Evolutionary conservation across 2,797 vertebrate genomes (phyloP).

Genomic region (Coccyzus lansbergi): DNA sequence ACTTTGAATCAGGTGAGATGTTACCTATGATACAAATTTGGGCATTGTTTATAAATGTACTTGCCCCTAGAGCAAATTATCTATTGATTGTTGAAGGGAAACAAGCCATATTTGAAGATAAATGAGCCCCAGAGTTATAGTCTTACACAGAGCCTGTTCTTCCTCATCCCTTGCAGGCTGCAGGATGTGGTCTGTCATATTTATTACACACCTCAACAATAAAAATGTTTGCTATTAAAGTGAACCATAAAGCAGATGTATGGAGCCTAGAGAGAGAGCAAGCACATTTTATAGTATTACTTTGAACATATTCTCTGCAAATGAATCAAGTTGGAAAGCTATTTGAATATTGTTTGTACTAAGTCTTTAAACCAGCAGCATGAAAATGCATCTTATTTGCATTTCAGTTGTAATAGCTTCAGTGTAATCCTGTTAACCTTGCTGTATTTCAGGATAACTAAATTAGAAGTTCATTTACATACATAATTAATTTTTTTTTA

Average conservation of each 20-base stretch:
- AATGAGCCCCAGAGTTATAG: not conserved
- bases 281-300: conserved; percentile 29
- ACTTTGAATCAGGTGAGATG: not conserved
- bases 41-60: not conserved
- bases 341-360: not conserved
- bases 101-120: not conserved
- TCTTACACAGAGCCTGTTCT: not conserved
- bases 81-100: not conserved
- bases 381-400: conserved; percentile 48
- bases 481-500: conserved; percentile 39
- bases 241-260: not conserved
- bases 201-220: not conserved
- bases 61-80: not conserved
- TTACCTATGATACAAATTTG: not conserved
- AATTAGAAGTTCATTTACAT: conserved; percentile 58
- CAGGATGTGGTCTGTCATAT: not conserved
- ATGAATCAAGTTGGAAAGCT: conserved; percentile 11
- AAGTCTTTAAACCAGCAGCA: conserved; percentile 24
- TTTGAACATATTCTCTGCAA: not conserved
- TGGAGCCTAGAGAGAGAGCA: not conserved
- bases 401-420: conserved; percentile 47
- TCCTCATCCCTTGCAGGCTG: not conserved
- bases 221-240: conserved; percentile 46
- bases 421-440: conserved; percentile 50
- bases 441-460: conserved; percentile 43